Evolutionary conservation across 37 sponge, comb jelly and placozoan genomes (phyloP), one percentile per base, ranked within the genome.

Genomic region (Sycon ciliatum): DNA sequence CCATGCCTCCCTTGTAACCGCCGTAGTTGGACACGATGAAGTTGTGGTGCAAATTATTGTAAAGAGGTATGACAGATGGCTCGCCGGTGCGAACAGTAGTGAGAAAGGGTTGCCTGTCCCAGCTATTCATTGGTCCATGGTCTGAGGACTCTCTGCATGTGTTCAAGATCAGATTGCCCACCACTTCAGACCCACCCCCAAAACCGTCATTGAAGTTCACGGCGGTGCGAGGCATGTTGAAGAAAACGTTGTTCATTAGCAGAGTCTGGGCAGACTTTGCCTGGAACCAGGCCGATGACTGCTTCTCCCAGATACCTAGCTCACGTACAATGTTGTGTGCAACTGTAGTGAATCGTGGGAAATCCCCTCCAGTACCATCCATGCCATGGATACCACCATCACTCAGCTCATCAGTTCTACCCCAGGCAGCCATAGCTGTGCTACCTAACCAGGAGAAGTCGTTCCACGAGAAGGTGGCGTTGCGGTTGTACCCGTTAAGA

Each of bases 361-460:
- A 18, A 46, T 46, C 18, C 13, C 53, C 53, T 13, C 18, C 53
- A 13, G 53, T 46, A 20, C 53, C 53, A 46, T 46, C 53, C 18
- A 18, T 13, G 16, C 53, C 53, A n/a, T n/a, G n/a, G 16, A 46
- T 46, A 13, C 53, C 53, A 18, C 18, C 53, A 18, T 20, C 53
- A 46, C 53, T 46, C 53, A 18, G 18, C 53, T 28, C 76, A 26
- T 24, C 69, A 3, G 82, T 81, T 55, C 69, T 24, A 22, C 75
- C 75, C 75, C 75, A 74, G n/a, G 56, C 29, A 39, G 75, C 75
- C 20, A 74, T 74, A 18, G 75, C 75, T 33, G 75, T 63, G 30
- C 31, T 31, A 7, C 75, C 75, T 31, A 74, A 29, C 75, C 75
- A 74, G 9, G 28, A 34, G 32, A 74, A 74, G 9, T 74, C 75